Evolutionary conservation across 2,113 vertebrate species (phyloP), one percentile per base, ranked within the genome.

Genomic region (Pungitius pungitius): DNA sequence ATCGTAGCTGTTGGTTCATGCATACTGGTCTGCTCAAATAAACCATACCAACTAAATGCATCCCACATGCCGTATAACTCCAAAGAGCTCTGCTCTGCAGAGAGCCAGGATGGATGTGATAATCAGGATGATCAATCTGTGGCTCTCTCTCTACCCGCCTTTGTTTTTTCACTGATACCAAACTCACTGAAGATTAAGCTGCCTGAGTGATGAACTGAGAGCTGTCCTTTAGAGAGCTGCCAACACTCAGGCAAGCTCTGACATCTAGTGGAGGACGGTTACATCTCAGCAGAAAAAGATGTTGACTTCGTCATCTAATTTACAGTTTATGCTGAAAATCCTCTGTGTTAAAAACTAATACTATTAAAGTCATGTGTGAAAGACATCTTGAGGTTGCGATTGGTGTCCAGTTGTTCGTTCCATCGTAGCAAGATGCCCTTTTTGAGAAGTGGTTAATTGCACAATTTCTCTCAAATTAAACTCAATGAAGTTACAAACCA

Each of bases 1-100:
- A 82, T 61, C 42, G 40, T 30, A 61, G 49, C 69, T 54, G 55
- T 60, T 67, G 1, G 80, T 85, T 87, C 70, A 83, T 63, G 45
- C 62, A 60, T 30, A 56, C 35, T 26, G 35, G 12, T 35, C 72
- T 62, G 55, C 51, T 86, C 63, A 87, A 90, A 90, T 82, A 89
- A 91, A 91, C 81, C 52, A 12, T 24, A 71, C 67, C 85, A 82
- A 11, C 55, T 22, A 71, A 79, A 88, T 82, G 66, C 84, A 85
- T 84, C 75, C 69, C 81, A 85, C 62, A 52, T 60, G 27, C 59
- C 58, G 35, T 56, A 63, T 37, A 49, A 80, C 81, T 47, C 66
- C 65, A 72, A 85, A 82, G 65, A 83, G 45, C 76, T 74, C 8
- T 22, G 27, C 30, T 54, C 49, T 42, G 45, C 56, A 66, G 30